phyloP scores from a whole-genome alignment of 2,797 vertebrate genomes.

The Crossoptilon crossoptilon region DNA sequence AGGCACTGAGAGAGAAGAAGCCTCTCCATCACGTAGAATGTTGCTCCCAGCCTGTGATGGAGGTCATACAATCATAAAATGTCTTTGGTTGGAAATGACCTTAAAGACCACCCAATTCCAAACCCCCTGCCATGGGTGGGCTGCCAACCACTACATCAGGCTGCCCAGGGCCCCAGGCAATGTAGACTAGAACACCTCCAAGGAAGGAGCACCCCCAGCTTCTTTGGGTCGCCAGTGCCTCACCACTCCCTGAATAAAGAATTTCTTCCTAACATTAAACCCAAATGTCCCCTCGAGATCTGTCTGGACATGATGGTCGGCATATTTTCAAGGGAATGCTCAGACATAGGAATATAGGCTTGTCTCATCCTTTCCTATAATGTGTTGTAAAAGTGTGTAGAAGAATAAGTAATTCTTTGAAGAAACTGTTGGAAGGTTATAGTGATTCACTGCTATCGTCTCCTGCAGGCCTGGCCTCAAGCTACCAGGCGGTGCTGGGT shows the following conservation, averaged over 20 bases:
- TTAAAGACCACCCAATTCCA: not conserved
- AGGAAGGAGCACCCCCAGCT: not conserved
- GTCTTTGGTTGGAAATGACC: not conserved
- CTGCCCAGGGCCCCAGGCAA: not conserved
- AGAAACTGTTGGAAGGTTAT: not conserved
- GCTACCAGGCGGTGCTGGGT: not conserved
- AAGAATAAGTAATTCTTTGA: not conserved
- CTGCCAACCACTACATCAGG: too few species aligned
- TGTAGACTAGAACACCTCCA: not conserved
- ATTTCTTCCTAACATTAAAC: not conserved
- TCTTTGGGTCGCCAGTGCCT: not conserved
- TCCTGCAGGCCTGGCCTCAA: not conserved
- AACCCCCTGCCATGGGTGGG: too few species aligned
- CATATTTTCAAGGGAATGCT: not conserved
- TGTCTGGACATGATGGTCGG: accelerated
- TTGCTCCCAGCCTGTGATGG: not conserved
- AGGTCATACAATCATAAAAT: not conserved
- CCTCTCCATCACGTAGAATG: not conserved
- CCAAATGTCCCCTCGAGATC: not conserved
- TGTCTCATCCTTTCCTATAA: not conserved
- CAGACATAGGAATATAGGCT: not conserved
- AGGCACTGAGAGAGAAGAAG: not conserved
- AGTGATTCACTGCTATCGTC: not conserved
- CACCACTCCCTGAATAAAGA: not conserved
- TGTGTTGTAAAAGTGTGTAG: not conserved